Evolutionary conservation across 1,140 invertebrate species (phyloP).

Genomic region (Chironomus tepperi): DNA sequence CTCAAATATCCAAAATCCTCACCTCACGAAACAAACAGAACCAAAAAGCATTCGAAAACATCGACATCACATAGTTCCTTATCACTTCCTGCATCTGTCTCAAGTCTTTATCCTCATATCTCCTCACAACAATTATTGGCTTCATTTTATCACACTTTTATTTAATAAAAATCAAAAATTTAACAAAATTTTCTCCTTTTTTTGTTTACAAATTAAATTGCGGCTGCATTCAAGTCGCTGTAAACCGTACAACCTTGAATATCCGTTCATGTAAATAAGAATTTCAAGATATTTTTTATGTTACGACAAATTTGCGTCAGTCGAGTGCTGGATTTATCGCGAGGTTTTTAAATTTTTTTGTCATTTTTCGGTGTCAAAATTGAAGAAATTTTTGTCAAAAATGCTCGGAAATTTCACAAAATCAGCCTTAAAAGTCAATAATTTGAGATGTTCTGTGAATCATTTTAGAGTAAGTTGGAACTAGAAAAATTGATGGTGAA

Average conservation of each 20-base stretch:
- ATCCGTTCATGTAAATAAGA: no score
- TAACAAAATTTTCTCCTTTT: neutral
- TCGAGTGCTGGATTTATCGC: neutral
- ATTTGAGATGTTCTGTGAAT: neutral
- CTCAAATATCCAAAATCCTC: neutral
- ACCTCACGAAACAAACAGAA: conserved; percentile 19
- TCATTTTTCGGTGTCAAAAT: neutral
- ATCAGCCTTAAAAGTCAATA: neutral
- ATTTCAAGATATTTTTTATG: neutral
- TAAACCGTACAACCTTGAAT: neutral
- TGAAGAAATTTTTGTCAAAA: neutral
- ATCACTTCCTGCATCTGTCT: neutral
- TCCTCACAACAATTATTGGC: neutral
- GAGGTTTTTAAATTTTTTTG: neutral
- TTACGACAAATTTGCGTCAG: neutral
- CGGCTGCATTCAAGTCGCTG: neutral
- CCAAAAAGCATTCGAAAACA: conserved; percentile 8
- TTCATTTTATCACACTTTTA: neutral
- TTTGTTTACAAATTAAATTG: neutral
- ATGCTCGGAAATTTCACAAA: neutral
- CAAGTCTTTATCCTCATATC: neutral
- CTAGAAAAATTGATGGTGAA: neutral
- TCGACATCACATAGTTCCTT: neutral
- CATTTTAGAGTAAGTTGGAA: neutral
- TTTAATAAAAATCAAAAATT: neutral